Base-by-base conservation (phyloP, 2,113 vertebrate genomes). In the Cariama cristata region DNA sequence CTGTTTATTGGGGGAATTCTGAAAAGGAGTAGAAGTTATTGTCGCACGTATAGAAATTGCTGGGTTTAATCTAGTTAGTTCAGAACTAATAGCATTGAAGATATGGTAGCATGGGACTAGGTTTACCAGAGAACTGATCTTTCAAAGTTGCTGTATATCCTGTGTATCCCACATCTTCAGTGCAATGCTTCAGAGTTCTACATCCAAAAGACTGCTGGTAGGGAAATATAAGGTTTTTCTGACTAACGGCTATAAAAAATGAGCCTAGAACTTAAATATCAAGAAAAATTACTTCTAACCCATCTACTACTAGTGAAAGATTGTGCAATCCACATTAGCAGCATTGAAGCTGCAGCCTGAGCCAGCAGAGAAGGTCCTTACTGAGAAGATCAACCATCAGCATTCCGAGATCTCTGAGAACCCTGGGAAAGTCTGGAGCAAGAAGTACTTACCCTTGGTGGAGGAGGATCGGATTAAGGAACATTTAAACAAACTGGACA, bases 361-460 rank as follows among this genome's bases (percentile, higher is more conserved):
- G 21, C 21, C 50, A 77, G 45, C 12, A 69, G 15, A 40, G 33
- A 66, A 26, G 8, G 24, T 80, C 63, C 77, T 60, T 87, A 22
- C 44, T 89, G 35, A 17, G 63, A 73, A 76, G 16, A 45, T 38
- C 27, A 23, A 8, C 28, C 49, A 63, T 33, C 23, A 84, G 27
- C 32, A 90, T 26, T 21, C 28, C 0, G 4, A 63, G n/a, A 50
- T 42, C 44, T 44, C 4, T 7, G 7, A 81, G 74, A 92, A 60
- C 4, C 7, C 33, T 4, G 1, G 42, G 8, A 58, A 67, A 8
- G 24, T 62, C 58, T 80, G 44, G n/a, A 55, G 49, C 56, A 64
- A 62, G 35, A 50, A 56, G 6, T 77, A 28, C 38, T 59, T 63
- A 24, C 15, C 21, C 32, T 55, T 1, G 0, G 0, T 55, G 12